Base-by-base conservation (phyloP, 2,888 invertebrate species). In the Zeuzera pyrina region DNA sequence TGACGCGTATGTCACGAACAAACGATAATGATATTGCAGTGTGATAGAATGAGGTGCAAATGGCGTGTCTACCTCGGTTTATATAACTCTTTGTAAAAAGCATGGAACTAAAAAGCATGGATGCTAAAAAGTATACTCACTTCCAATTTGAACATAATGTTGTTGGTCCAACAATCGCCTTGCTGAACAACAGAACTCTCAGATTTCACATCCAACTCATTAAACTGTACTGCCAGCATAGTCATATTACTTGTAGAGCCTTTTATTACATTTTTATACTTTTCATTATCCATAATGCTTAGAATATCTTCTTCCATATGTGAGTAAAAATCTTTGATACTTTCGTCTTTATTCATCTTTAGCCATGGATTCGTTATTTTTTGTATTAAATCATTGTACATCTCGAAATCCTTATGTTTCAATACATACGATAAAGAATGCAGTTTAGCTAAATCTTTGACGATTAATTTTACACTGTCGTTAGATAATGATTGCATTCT, bases 351-450 rank as follows among this genome's bases (percentile, higher is more conserved):
- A 12, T 10, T 11, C 25, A 39, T 21, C 1, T 29, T 12, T 5
- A 24, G 12, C 41, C 44, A 46, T 29, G 52, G 23, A 26, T 63
- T 52, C 0, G 19, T 0, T 3, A 67, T 35, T 13, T 42, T 42
- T 0, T 16, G 34, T 33, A 39, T 51, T 2, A 43, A 37, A 2
- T 33, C 12, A 2, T 49, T 31, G 33, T 43, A 67, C 0, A 38
- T 41, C 2, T 55, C 48, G 0, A 58, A 57, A n/a, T 69, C 56
- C 15, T 47, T 47, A 4, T 10, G 16, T 30, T 30, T 34, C 16
- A 29, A n/a, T 3, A 23, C 26, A 15, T 26, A 30, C 2, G 34
- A 34, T 2, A 34, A 11, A 8, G 34, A 29, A 29, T 34, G 34
- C 6, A 16, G 26, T 7, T 24, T 19, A 7, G 30, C 29, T 13